Evolutionary conservation across 2,888 invertebrate genomes (phyloP).

Genomic region (Oconnorella tubifera): DNA sequence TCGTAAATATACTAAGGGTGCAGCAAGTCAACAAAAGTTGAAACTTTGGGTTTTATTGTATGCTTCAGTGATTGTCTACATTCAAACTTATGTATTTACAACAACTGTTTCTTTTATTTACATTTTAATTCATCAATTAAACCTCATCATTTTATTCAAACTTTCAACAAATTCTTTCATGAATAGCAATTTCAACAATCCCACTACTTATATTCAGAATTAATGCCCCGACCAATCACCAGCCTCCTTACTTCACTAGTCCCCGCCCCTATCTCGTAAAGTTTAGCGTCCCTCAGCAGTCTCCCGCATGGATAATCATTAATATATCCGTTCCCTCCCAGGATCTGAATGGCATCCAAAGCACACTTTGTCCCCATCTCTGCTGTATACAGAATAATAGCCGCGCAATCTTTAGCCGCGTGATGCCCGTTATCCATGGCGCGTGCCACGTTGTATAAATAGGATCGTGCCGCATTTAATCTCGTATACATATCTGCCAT

Average conservation of each 20-base stretch:
- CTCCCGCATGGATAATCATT: constrained; percentile 95
- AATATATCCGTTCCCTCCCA: constrained; percentile 97
- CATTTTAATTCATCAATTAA: too few relatives aligned
- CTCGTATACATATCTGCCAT: constrained; percentile 92
- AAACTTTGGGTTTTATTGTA: too few relatives aligned
- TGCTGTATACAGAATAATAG: constrained; percentile 82
- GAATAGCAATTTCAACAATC: too few relatives aligned
- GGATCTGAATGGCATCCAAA: constrained; percentile 88
- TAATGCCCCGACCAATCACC: constrained; percentile 73
- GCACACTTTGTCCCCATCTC: constrained; percentile 87
- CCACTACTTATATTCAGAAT: constrained; percentile 34
- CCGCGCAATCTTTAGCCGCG: constrained; percentile 84
- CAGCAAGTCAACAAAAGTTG: too few relatives aligned
- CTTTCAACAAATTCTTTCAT: too few relatives aligned
- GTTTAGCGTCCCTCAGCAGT: constrained; percentile 86
- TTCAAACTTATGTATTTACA: too few relatives aligned
- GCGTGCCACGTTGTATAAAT: constrained; percentile 83
- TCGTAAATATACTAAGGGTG: too few relatives aligned
- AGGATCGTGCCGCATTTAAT: constrained; percentile 79
- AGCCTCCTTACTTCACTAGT: constrained; percentile 92
- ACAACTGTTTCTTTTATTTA: too few relatives aligned
- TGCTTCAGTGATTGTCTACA: too few relatives aligned
- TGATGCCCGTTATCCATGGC: constrained; percentile 69
- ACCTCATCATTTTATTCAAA: too few relatives aligned
- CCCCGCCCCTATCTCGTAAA: constrained; percentile 98